Base-by-base conservation (phyloP, 30 jellyfish, hydroid and myxozoan species). In the Aurelia sp. region DNA sequence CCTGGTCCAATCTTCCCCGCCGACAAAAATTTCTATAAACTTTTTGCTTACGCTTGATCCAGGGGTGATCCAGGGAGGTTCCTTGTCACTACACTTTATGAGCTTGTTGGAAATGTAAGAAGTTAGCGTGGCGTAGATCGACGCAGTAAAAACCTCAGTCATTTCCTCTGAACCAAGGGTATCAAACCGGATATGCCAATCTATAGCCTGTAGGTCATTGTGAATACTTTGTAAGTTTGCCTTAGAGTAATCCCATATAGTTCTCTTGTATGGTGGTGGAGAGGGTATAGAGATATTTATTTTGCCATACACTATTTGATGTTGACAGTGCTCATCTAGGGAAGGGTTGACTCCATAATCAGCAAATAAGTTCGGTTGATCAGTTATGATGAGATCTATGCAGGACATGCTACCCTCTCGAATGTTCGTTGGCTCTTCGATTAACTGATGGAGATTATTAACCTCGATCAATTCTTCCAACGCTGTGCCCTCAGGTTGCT, bases 51-150 rank as follows among this genome's bases (percentile, higher is more conserved):
- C 82, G 87, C 61, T 68, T 79, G 63, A 87, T 67, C 11, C 81
- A 31, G 75, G 70, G 16, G 91, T 87, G 52, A 87, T 87, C 96
- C 91, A 87, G 38, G 78, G 90, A 52, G 91, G 80, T 59, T 87
- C 91, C 62, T 87, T 76, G 58, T 87, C 85, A 47, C 63, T 50
- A 41, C 71, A 51, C 24, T 27, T 67, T 5, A 87, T 24, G 27
- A 78, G 75, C 44, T 66, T 70, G 85, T 77, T 77, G 17, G 96
- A 88, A 62, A 87, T 76, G 8, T 41, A 61, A 41, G 82, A 50
- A 8, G 41, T 12, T 18, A 77, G n/a, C 8, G 66, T 87, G 53
- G 78, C 40, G 64, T 48, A 62, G 59, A 82, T 41, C 57, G 59
- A 40, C 24, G 53, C 53, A 27, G 92, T 71, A 38, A 82, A 69